phyloP scores from a whole-genome alignment of 92 coral and sea anemone species.

The Porites divaricata region DNA sequence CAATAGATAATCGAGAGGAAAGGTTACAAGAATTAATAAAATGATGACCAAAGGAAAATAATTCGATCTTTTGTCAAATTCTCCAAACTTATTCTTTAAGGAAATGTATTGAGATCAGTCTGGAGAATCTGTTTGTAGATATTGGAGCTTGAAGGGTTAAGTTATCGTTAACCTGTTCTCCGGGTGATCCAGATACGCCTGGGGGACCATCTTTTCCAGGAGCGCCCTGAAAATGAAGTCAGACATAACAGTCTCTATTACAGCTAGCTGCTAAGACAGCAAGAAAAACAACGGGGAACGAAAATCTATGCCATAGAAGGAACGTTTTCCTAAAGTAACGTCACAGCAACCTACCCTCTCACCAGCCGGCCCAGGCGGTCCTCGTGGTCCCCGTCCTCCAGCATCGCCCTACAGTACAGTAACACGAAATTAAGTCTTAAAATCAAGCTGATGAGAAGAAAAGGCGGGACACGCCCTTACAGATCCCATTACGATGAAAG shows the following conservation, averaged over 20 bases:
- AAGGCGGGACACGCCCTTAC: too few species aligned
- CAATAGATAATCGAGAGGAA: too few species aligned
- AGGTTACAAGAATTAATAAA: too few species aligned
- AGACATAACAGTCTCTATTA: not conserved
- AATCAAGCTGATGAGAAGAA: not conserved
- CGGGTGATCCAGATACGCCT: conserved; percentile 39
- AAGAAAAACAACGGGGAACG: too few species aligned
- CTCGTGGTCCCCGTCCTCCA: conserved; percentile 46
- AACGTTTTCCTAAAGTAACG: not conserved
- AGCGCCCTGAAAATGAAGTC: conserved; percentile 4
- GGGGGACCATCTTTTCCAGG: conserved; percentile 41
- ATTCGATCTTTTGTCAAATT: too few species aligned
- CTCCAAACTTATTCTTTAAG: too few species aligned
- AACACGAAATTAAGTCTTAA: not conserved
- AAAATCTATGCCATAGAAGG: not conserved
- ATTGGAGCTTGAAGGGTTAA: not conserved
- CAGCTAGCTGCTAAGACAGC: too few species aligned
- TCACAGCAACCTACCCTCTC: conserved; percentile 8
- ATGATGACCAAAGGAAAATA: too few species aligned
- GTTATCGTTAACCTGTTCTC: conserved; percentile 34
- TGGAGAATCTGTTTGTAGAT: too few species aligned
- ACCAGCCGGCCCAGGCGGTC: conserved; percentile 31
- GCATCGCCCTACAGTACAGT: conserved; percentile 31
- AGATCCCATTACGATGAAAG: too few species aligned
- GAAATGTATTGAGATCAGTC: too few species aligned